Percentiles rank a stretch among this genome's conserved stretches.
Evolutionary conservation across 2,113 vertebrate genomes (phyloP).

Genomic region (Apaloderma vittatum): DNA sequence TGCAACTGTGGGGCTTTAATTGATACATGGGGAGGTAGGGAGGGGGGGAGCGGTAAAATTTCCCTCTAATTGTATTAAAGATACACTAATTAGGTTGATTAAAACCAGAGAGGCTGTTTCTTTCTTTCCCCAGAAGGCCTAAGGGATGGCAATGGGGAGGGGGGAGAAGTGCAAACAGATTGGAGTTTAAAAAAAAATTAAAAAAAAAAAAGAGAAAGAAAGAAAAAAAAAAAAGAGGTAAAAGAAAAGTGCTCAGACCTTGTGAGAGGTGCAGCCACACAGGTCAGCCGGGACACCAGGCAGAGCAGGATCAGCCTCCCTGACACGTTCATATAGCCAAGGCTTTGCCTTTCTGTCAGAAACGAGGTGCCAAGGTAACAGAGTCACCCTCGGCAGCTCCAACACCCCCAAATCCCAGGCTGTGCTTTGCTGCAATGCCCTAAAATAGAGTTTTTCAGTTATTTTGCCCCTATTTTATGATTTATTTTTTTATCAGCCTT

Average conservation of each 20-base stretch:
- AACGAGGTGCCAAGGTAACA: not conserved
- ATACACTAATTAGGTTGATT: constrained; percentile 77
- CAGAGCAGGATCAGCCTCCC: not conserved
- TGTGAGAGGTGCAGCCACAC: not conserved
- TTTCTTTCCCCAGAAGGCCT: constrained; percentile 62
- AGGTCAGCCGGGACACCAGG: not conserved
- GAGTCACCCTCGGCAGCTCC: not conserved
- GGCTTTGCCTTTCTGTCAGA: not conserved
- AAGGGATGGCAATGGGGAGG: not conserved
- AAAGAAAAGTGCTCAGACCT: not conserved
- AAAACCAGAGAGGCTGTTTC: constrained; percentile 75
- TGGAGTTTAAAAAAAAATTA: not conserved
- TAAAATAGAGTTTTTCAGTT: not conserved
- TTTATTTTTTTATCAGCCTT: not conserved
- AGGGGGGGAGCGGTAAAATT: constrained; percentile 38
- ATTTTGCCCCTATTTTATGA: not conserved
- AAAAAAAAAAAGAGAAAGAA: not conserved
- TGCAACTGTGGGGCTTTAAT: constrained; percentile 68
- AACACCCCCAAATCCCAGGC: not conserved
- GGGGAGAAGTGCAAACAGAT: constrained; percentile 62
- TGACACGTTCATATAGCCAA: rapidly evolving
- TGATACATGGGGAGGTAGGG: constrained; percentile 4
- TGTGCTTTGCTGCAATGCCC: not conserved
- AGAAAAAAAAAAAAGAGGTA: not conserved
- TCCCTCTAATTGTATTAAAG: constrained; percentile 78